phyloP scores from a whole-genome alignment of 2,888 invertebrate species.

The Xylota segnis region DNA sequence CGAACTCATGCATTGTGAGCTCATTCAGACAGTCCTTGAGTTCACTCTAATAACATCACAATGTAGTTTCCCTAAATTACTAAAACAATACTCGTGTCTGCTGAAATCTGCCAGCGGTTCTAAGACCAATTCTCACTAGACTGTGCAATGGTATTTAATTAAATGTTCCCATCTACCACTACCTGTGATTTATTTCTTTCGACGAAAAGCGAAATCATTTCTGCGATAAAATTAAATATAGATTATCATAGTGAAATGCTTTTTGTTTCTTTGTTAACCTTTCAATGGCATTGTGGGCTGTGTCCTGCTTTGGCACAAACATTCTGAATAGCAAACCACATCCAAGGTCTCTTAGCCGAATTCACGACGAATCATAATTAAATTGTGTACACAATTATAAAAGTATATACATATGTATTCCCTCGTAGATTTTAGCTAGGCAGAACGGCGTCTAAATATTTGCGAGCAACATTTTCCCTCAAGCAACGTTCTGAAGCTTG shows the following conservation, averaged over 20 bases:
- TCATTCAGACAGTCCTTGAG: background rate
- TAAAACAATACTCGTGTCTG: background rate
- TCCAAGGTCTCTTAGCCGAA: background rate
- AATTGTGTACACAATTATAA: background rate
- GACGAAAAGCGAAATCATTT: background rate
- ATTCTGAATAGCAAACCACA: background rate
- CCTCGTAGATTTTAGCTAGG: background rate
- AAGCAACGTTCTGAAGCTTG: background rate
- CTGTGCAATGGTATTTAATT: background rate
- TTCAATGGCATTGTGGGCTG: background rate
- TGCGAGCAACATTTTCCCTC: background rate
- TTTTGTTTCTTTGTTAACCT: background rate
- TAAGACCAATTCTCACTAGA: background rate
- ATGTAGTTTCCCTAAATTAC: background rate
- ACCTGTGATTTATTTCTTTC: background rate
- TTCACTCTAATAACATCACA: background rate
- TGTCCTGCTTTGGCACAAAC: background rate
- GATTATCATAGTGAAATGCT: too few relatives aligned
- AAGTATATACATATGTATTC: too few relatives aligned
- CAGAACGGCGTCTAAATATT: background rate
- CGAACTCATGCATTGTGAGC: too few relatives aligned
- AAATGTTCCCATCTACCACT: background rate
- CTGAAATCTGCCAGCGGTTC: background rate
- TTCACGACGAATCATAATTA: background rate
- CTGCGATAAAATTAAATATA: background rate